phyloP scores from a whole-genome alignment of 2,888 invertebrate genomes.

The Platycnemis pennipes region DNA sequence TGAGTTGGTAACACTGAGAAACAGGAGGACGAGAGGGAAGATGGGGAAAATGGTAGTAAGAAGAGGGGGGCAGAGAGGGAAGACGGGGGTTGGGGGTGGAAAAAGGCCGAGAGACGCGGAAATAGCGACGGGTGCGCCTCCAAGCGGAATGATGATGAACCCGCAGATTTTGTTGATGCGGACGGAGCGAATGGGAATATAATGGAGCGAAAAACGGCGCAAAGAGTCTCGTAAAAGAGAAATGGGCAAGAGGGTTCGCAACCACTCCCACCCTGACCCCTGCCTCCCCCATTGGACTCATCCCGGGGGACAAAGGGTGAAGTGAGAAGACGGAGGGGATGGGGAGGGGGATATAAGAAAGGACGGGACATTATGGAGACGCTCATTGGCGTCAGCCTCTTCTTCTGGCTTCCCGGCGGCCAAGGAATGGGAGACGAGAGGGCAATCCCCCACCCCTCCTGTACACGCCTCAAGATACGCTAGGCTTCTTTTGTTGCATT shows the following conservation, averaged over 20 bases:
- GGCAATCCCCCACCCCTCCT: not conserved
- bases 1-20: not conserved
- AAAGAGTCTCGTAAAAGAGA: constrained; percentile 24
- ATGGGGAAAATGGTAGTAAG: not conserved
- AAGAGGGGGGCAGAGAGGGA: not conserved
- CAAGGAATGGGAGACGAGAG: not conserved
- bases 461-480: no score
- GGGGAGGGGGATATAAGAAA: not conserved
- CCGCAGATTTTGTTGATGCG: constrained; percentile 65
- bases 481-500: not conserved
- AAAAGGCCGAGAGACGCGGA: not conserved
- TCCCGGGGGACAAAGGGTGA: not conserved
- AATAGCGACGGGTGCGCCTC: constrained; percentile 47
- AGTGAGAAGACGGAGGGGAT: not conserved
- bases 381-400: constrained; percentile 16
- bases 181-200: constrained; percentile 59
- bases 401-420: not conserved
- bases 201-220: constrained; percentile 50
- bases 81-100: not conserved
- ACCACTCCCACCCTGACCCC: not conserved
- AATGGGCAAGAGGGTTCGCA: not conserved
- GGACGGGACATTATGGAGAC: not conserved
- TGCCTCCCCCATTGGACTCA: not conserved
- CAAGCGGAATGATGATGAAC: constrained; percentile 67
- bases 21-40: not conserved